Base-by-base conservation (phyloP, 2,797 vertebrate species). In the Gadopsis bispinosus region DNA sequence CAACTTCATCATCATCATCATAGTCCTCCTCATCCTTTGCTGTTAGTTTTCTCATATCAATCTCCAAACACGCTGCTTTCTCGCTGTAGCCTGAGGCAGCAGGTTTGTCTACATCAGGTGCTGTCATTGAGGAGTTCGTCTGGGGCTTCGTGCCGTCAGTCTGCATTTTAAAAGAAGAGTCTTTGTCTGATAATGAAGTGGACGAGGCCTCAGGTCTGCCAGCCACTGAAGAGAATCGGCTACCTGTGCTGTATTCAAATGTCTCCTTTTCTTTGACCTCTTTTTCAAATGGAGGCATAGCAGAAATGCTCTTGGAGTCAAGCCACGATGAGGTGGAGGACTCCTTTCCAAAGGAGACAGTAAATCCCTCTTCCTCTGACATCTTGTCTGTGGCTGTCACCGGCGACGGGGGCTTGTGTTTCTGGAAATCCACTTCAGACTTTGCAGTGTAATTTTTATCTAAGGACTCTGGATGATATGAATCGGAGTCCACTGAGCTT, bases 11-110 rank as follows among this genome's bases (percentile, higher is more conserved):
- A 47, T 94, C 94, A 47, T 94, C 91, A 59, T 95, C 94, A 7
- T 95, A 95, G 81, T 96, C 95, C 77, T 95, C 95, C 70, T 95
- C 94, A 17, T 95, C 95, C 35, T 84, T 92, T 1, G 92, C 93
- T 7, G 94, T 94, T 47, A 94, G 83, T 77, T 95, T 94, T 47
- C 92, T 88, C 90, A 95, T 91, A 67, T 95, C 94, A 11, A 93
- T 68, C 68, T 95, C 92, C 70, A 94, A 76, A 73, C 89, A 88
- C 0, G 83, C 63, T 51, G 91, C 92, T 86, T 95, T 95, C 68
- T 95, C 94, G 5, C 76, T 83, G 69, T 93, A 92, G 4, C 72
- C 77, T 1, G 82, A 39, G 51, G 66, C 31, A 6, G 68, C 58
- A 7, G 83, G 64, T 77, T 87, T 89, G 68, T 55, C 77, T 7